Evolutionary conservation across 2,797 vertebrate genomes (phyloP).

Genomic region (Chrysolophus pictus): DNA sequence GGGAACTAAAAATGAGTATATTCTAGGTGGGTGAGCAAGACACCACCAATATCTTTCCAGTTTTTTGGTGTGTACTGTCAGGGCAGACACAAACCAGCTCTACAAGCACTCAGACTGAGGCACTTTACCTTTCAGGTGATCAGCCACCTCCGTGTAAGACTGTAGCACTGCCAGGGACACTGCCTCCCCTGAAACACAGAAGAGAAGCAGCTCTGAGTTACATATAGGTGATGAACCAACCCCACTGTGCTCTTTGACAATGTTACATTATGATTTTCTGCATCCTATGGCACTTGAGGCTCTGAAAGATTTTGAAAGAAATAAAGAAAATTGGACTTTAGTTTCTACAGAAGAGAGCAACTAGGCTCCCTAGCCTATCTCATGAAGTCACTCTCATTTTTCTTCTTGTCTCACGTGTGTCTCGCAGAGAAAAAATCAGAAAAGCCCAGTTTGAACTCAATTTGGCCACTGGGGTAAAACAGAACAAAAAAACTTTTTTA

Average conservation of each 20-base stretch:
- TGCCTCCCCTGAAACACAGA: slow-evolving; percentile 87
- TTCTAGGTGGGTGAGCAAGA: neutral
- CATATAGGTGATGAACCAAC: neutral
- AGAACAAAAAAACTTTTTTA: too few species aligned
- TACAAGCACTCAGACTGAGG: neutral
- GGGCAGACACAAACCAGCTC: neutral
- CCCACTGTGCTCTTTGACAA: neutral
- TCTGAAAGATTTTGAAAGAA: neutral
- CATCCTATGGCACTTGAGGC: neutral
- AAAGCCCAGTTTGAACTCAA: too few species aligned
- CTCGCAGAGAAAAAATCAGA: too few species aligned
- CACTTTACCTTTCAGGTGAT: slow-evolving; percentile 85
- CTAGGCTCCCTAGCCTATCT: neutral
- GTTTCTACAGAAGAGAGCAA: neutral
- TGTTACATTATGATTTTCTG: rapidly evolving
- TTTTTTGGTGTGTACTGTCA: neutral
- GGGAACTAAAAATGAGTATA: neutral
- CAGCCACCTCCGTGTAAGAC: slow-evolving; percentile 85
- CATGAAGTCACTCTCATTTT: neutral
- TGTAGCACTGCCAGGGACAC: slow-evolving; percentile 87
- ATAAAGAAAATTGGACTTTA: neutral
- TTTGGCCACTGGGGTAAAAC: too few species aligned
- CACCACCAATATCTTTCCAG: neutral
- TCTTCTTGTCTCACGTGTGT: neutral
- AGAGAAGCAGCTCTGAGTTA: neutral